Conservation (phyloP, 1,140 invertebrate genomes). For the Monochamus saltuarius region DNA sequence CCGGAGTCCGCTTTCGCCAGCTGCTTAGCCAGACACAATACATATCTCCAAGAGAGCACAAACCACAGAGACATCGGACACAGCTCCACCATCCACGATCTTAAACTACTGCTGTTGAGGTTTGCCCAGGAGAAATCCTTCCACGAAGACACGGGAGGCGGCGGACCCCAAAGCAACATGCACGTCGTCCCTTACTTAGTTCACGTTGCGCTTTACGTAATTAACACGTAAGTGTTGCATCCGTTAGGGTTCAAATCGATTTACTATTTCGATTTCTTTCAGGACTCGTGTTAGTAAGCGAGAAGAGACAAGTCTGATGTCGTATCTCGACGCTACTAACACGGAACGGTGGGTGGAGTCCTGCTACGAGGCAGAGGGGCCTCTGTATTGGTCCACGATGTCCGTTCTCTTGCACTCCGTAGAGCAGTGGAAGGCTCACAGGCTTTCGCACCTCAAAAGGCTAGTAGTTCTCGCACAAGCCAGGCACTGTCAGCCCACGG, state of each 20-base stretch:
- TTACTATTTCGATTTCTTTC: slow-evolving; percentile 35
- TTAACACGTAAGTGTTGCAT: slow-evolving; percentile 76
- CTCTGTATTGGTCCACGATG: slow-evolving; percentile 82
- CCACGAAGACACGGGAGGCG: slow-evolving; percentile 95
- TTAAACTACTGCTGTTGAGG: slow-evolving; percentile 85
- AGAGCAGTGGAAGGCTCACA: slow-evolving; percentile 66
- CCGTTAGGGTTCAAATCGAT: background rate
- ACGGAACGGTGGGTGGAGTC: slow-evolving; percentile 71
- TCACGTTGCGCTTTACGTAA: slow-evolving; percentile 93
- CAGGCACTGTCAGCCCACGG: slow-evolving; percentile 62
- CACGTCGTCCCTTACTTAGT: slow-evolving; percentile 92
- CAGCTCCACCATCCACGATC: slow-evolving; percentile 86
- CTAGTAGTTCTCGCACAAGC: slow-evolving; percentile 78
- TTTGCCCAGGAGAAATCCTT: slow-evolving; percentile 95
- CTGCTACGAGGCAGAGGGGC: slow-evolving; percentile 85
- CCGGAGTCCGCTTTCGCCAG: slow-evolving; percentile 93
- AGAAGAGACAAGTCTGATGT: slow-evolving; percentile 71
- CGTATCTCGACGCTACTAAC: slow-evolving; percentile 65
- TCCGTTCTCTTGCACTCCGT: slow-evolving; percentile 76
- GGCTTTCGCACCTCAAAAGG: slow-evolving; percentile 73
- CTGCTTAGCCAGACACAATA: slow-evolving; percentile 87
- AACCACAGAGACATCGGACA: slow-evolving; percentile 87
- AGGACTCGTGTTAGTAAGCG: slow-evolving; percentile 73
- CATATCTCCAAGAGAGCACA: slow-evolving; percentile 82
- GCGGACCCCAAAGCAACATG: slow-evolving; percentile 96